A percentile compares a stretch with the other conserved stretches of the same genome.
These are phyloP conservation scores for Carpatolechia fugitivella DNA, from an alignment of 2,888 invertebrate genomes.

Conservation along the genomic window DNA sequence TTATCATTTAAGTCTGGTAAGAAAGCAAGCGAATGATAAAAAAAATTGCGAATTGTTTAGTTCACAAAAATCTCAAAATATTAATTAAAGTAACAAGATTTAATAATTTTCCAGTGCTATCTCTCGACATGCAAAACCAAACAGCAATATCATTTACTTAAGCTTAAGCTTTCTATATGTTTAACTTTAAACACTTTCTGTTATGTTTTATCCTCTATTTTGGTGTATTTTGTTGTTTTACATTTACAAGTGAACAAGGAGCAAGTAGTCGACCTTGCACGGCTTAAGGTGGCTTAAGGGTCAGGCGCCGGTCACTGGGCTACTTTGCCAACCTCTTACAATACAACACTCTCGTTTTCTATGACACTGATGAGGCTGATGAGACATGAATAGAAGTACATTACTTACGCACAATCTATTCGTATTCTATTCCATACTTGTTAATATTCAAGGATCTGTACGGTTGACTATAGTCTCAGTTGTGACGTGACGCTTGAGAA, in stretches of 20 bases:
- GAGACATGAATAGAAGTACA: constrained; percentile 17
- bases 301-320: constrained; percentile 64
- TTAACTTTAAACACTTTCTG: background rate
- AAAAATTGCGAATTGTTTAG: no score
- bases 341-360: constrained; percentile 53
- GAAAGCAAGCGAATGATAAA: no score
- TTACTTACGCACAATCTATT: constrained; percentile 2
- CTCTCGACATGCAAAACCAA: no score
- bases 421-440: constrained; percentile 13
- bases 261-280: constrained; percentile 58
- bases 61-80: no score
- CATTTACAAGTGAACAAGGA: background rate
- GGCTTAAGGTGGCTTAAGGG: constrained; percentile 48
- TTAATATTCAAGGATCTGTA: constrained; percentile 10
- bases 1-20: no score
- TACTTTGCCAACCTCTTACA: constrained; percentile 40
- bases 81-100: no score
- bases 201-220: background rate
- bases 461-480: background rate
- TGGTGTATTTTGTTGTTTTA: constrained; percentile 9
- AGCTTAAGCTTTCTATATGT: no score
- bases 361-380: constrained; percentile 18
- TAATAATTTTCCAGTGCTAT: no score
- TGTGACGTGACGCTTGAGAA: background rate
- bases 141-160: no score